Evolutionary conservation across 2,797 vertebrate genomes (phyloP), one percentile per base, ranked within the genome.

Genomic region (Rhinella marina): DNA sequence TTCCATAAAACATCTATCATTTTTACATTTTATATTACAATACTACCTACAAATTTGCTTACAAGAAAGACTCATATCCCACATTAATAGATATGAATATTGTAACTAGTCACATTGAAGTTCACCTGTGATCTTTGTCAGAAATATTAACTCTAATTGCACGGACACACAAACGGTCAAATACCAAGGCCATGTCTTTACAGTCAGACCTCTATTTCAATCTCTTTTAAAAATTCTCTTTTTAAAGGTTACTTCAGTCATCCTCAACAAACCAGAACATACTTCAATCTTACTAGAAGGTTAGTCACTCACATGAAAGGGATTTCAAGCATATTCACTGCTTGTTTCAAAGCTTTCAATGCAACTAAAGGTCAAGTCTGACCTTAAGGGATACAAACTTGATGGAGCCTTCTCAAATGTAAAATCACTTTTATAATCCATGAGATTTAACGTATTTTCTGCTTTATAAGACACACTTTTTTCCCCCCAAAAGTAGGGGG

Each of bases 371-470:
- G 88, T 89, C 88, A 87, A 56, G 61, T 84, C 85, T 89, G 88
- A 89, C 88, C 88, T 86, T 89, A 89, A 86, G 88, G 88, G 88
- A 89, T 89, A 80, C 73, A 89, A 89, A 89, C 85, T 89, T 89
- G 88, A 89, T 87, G 88, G 73, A 89, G 88, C 80, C 75, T 84
- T 89, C 81, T 89, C 54, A 89, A 89, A 82, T 83, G 66, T 89
- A 87, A 89, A 86, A 87, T 89, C 88, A 87, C 85, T 89, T 73
- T 76, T 84, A 80, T 87, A 89, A 89, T 89, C 88, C 88, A 86
- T 70, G 88, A 78, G 84, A 89, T 89, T 86, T 86, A n/a, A n/a
- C n/a, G n/a, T n/a, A n/a, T n/a, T n/a, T n/a, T n/a, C n/a, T n/a
- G n/a, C n/a, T n/a, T n/a, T n/a, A n/a, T n/a, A n/a, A n/a, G n/a